phyloP scores from a whole-genome alignment of 2,113 vertebrate genomes.

The Pangasianodon hypophthalmus region DNA sequence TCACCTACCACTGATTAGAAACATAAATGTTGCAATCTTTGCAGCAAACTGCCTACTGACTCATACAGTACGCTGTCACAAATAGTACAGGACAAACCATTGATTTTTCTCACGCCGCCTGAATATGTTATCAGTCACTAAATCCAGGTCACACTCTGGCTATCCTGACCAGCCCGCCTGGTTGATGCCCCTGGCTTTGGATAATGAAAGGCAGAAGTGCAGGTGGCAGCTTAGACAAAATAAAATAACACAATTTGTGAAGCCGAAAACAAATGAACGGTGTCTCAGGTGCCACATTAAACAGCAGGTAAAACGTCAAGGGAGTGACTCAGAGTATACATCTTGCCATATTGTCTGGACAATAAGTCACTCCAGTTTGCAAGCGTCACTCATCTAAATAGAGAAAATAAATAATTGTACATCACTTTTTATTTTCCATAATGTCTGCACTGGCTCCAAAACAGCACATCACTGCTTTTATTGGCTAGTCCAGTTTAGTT shows the following conservation, averaged over 20 bases:
- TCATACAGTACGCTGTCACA: not conserved
- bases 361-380: not conserved
- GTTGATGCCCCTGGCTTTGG: constrained; percentile 24
- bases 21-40: not conserved
- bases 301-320: not conserved
- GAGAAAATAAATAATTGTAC: not conserved
- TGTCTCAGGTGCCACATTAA: constrained; percentile 4
- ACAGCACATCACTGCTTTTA: not conserved
- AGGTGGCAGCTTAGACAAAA: constrained; percentile 7
- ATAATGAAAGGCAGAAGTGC: constrained; percentile 23
- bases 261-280: constrained; percentile 12
- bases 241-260: constrained; percentile 14
- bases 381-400: not conserved
- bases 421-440: not conserved
- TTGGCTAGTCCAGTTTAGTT: not conserved
- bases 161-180: not conserved
- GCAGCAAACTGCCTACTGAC: not conserved
- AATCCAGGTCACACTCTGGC: constrained; percentile 29
- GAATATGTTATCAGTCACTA: not conserved
- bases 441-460: not conserved
- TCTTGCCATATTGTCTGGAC: constrained; percentile 4
- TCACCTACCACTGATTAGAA: not conserved
- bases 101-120: not conserved
- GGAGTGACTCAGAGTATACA: not conserved
- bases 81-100: not conserved